Percentiles rank a stretch among this genome's conserved stretches.
These are phyloP conservation scores for Vombatus ursinus DNA, from an alignment of 2,113 vertebrate genomes.

Conservation along the genomic window DNA sequence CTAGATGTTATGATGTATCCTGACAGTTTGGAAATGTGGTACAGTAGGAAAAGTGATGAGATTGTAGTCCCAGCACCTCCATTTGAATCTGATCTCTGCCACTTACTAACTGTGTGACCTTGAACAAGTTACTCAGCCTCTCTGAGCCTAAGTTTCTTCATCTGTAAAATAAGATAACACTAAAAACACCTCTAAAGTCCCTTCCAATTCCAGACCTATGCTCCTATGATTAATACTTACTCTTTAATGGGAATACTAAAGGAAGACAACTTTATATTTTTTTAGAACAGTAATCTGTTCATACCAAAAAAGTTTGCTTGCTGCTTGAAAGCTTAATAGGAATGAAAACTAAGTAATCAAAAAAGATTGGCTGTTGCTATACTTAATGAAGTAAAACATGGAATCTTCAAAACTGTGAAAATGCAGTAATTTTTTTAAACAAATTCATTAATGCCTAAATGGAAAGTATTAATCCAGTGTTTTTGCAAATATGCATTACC, in stretches of 20 bases:
- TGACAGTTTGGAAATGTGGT: background rate
- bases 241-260: background rate
- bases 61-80: background rate
- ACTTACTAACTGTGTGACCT: background rate
- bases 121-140: background rate
- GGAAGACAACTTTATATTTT: background rate
- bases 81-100: background rate
- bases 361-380: background rate
- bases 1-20: slow-evolving; percentile 9
- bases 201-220: background rate
- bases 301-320: background rate
- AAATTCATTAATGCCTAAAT: background rate
- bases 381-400: background rate
- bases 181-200: background rate
- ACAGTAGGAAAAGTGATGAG: background rate
- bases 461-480: background rate
- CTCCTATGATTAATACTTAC: background rate
- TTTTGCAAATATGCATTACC: background rate
- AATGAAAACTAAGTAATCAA: background rate
- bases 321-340: background rate
- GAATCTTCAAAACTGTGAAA: background rate
- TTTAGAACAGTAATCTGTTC: background rate
- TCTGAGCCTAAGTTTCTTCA: background rate
- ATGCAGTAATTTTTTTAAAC: background rate
- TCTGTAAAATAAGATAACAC: background rate